Evolutionary conservation across 1,140 invertebrate species (phyloP).

Genomic region (Zaprionus tsacasi): DNA sequence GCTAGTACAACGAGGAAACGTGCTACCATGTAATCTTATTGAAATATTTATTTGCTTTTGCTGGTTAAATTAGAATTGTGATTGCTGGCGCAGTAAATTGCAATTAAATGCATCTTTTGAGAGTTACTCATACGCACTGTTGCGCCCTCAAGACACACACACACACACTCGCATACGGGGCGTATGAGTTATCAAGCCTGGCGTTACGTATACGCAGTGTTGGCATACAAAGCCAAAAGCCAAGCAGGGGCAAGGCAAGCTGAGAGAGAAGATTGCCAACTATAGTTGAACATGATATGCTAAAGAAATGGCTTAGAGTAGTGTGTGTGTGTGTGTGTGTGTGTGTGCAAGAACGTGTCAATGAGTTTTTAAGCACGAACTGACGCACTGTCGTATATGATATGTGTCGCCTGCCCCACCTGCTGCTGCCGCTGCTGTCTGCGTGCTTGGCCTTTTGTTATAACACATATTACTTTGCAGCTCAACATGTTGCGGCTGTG

Average conservation of each 20-base stretch:
- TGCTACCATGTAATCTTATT: slow-evolving; percentile 31
- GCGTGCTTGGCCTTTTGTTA: slow-evolving; percentile 66
- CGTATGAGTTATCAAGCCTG: neutral
- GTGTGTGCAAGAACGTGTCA: slow-evolving; percentile 64
- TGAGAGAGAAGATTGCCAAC: neutral
- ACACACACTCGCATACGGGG: slow-evolving; percentile 1
- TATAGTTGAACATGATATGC: slow-evolving; percentile 31
- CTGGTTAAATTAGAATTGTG: slow-evolving; percentile 31
- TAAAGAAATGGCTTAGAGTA: slow-evolving; percentile 65
- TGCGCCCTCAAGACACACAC: slow-evolving; percentile 46
- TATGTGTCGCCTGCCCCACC: neutral
- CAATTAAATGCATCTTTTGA: slow-evolving; percentile 68
- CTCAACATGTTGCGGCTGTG: slow-evolving; percentile 78
- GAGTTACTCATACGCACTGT: slow-evolving; percentile 74
- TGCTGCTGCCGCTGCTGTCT: slow-evolving; percentile 8
- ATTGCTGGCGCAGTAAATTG: slow-evolving; percentile 31
- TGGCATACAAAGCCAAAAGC: slow-evolving; percentile 25
- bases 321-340: slow-evolving; percentile 30
- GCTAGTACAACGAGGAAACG: slow-evolving; percentile 2
- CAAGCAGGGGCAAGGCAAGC: neutral
- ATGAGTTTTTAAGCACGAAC: slow-evolving; percentile 64
- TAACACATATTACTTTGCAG: slow-evolving; percentile 71
- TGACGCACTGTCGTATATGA: slow-evolving; percentile 20
- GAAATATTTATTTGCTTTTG: slow-evolving; percentile 19
- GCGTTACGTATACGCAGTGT: slow-evolving; percentile 25